phyloP scores from a whole-genome alignment of 2,797 vertebrate species.

The Myotis daubentonii region DNA sequence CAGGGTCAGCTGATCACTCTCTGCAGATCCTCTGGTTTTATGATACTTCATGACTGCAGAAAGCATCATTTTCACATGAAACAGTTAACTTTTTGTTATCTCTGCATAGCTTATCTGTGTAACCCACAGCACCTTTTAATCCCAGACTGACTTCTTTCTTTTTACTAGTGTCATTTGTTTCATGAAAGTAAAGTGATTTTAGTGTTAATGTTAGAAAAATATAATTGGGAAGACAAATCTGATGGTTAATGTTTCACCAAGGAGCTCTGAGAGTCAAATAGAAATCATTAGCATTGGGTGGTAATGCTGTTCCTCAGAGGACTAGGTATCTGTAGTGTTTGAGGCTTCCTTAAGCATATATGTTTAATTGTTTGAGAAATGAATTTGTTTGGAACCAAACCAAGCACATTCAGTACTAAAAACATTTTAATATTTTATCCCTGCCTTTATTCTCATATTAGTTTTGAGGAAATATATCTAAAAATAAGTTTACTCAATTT shows the following conservation, averaged over 20 bases:
- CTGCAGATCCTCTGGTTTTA: neutral
- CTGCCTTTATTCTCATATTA: neutral
- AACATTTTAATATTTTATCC: neutral
- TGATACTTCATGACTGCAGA: neutral
- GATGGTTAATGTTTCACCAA: neutral
- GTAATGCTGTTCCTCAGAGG: neutral
- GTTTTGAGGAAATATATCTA: constrained; percentile 39
- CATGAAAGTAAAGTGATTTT: constrained; percentile 51
- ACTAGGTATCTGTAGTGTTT: neutral
- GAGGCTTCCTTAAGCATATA: neutral
- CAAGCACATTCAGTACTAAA: constrained; percentile 15
- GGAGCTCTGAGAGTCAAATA: neutral
- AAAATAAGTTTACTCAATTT: neutral
- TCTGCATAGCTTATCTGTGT: neutral
- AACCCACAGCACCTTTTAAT: neutral
- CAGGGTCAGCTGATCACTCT: neutral
- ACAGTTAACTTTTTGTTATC: constrained; percentile 1
- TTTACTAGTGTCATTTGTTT: constrained; percentile 12
- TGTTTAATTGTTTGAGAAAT: constrained; percentile 15
- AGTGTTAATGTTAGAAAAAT: constrained; percentile 28
- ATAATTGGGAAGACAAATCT: neutral
- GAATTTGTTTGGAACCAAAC: constrained; percentile 4
- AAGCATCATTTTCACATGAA: neutral
- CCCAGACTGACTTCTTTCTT: neutral
- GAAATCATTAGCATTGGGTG: neutral